Percentiles rank a stretch among this genome's conserved stretches.
Evolutionary conservation across 2,797 vertebrate genomes (phyloP).

Genomic region (Hydrocynus forskahlii): DNA sequence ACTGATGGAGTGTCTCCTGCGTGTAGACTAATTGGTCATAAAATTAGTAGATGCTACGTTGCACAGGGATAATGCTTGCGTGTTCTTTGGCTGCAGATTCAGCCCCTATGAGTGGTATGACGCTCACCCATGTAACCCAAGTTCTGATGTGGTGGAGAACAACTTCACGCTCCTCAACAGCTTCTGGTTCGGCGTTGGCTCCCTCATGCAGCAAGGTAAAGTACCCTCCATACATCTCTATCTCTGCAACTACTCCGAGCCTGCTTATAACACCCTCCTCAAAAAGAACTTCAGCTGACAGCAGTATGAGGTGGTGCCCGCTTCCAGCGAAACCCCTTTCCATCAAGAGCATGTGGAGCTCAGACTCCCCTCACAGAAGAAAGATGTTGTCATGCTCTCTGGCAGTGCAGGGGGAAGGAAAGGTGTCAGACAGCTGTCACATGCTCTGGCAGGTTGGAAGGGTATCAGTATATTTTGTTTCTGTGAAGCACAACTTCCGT

Average conservation of each 20-base stretch:
- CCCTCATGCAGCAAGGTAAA: constrained; percentile 95
- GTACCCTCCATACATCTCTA: neutral
- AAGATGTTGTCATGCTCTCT: constrained; percentile 77
- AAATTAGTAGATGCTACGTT: neutral
- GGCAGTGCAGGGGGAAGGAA: constrained; percentile 61
- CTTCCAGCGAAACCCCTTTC: constrained; percentile 66
- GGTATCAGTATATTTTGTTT: constrained; percentile 75
- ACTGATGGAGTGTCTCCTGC: constrained; percentile 30
- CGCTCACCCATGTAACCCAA: constrained; percentile 95
- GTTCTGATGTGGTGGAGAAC: constrained; percentile 96
- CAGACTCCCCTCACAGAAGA: constrained; percentile 74
- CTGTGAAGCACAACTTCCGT: constrained; percentile 63
- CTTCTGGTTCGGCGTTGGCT: constrained; percentile 98
- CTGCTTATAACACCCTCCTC: constrained; percentile 55
- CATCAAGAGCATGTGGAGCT: constrained; percentile 75
- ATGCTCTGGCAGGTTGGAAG: constrained; percentile 71
- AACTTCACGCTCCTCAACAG: constrained; percentile 99
- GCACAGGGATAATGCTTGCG: neutral
- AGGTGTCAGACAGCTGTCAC: constrained; percentile 77
- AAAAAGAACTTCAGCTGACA: constrained; percentile 40
- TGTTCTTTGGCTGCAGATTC: constrained; percentile 79
- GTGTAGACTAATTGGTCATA: constrained; percentile 32
- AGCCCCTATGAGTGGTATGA: constrained; percentile 99
- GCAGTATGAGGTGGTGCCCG: constrained; percentile 38
- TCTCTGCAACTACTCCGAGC: constrained; percentile 54